Evolutionary conservation across 2,797 vertebrate species (phyloP), one percentile per base, ranked within the genome.

Genomic region (Gymnocypris eckloni): DNA sequence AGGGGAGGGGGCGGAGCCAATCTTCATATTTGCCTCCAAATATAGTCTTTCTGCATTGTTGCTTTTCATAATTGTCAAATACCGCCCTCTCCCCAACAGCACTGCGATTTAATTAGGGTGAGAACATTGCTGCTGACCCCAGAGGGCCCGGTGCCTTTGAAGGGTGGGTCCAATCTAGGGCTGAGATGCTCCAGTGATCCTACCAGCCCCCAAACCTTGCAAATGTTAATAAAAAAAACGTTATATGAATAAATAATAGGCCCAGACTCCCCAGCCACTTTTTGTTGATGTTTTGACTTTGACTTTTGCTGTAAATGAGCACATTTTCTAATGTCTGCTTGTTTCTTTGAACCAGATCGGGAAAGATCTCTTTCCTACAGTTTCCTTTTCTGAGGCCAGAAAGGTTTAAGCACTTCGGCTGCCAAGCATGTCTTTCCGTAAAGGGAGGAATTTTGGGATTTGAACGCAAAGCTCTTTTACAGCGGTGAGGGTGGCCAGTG

Each of bases 11-110:
- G 87, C 89, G 84, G 90, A 87, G 91, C 86, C 86, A 86, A 87
- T 95, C 92, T 87, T 95, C 96, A 95, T 96, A 97, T 96, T 96
- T 95, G 92, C 94, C 92, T 93, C 94, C 89, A 93, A 95, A 95
- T 94, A 94, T 91, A 87, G 90, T 94, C 96, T 97, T 97, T 97
- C 96, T 97, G 96, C 96, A 95, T 96, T 97, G 97, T 97, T 98
- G 97, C 92, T 96, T 97, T 97, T 96, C 94, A 93, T 96, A 96
- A 97, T 97, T 97, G 96, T 96, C 95, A 95, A 93, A 95, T 94
- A 6, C 88, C 89, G 89, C 79, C 84, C 89, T 89, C 82, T 86
- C 61, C 80, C 78, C 87, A 88, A 89, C 86, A 87, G 87, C 90
- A 92, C 91, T 86, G 89, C 92, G 91, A 89, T 94, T 94, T 94